A percentile compares a stretch with the other conserved stretches of the same genome.
Evolutionary conservation across 2,113 vertebrate species (phyloP).

Genomic region (Rhea americana): DNA sequence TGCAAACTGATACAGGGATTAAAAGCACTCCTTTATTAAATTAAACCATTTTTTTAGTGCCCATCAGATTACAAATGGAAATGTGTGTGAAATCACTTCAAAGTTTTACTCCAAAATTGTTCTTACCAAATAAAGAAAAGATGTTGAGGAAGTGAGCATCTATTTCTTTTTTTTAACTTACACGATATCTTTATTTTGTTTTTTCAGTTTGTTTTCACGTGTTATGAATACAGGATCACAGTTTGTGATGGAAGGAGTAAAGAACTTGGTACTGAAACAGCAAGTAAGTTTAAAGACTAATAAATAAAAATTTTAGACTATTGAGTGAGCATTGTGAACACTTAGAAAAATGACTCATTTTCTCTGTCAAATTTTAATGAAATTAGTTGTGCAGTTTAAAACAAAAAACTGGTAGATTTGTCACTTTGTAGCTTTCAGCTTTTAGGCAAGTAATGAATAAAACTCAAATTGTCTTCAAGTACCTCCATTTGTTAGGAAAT

Average conservation of each 20-base stretch:
- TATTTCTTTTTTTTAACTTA: background rate
- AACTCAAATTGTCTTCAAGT: background rate
- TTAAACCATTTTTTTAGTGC: background rate
- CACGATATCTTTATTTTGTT: background rate
- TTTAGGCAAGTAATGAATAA: background rate
- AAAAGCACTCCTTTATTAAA: background rate
- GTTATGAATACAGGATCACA: slow-evolving; percentile 98
- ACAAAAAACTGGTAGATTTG: background rate
- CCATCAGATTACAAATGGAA: background rate
- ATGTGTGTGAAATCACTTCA: background rate
- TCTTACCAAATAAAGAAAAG: background rate
- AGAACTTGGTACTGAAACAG: slow-evolving; percentile 96
- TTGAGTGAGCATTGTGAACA: background rate
- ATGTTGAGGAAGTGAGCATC: background rate
- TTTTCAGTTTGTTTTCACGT: slow-evolving; percentile 90
- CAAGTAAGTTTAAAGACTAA: slow-evolving; percentile 82
- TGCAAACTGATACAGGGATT: background rate
- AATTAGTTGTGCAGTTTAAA: background rate
- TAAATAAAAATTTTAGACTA: background rate
- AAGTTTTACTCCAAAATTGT: background rate
- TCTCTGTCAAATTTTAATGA: background rate
- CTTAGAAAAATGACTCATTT: background rate
- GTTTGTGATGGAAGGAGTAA: slow-evolving; percentile 99
- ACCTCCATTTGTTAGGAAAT: background rate
- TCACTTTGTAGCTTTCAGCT: background rate